These are phyloP conservation scores for Cryptocheilus praepositus DNA, from an alignment of 2,888 invertebrate genomes.

Conservation along the genomic window DNA sequence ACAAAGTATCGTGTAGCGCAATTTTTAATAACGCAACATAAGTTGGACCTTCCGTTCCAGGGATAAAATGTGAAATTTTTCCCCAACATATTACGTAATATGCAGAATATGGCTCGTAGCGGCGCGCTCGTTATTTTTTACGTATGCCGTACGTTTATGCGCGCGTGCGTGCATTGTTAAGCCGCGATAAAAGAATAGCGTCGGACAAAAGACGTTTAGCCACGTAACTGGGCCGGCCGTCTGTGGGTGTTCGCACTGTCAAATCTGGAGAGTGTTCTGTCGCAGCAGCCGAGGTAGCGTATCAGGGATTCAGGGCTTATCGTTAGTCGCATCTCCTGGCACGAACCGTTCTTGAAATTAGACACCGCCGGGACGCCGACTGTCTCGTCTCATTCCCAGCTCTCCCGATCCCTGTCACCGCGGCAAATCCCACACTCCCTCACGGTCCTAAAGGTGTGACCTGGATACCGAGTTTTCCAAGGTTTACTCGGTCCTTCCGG, in stretches of 20 bases:
- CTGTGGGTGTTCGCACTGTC: slow-evolving; percentile 17
- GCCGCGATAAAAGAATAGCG: no score
- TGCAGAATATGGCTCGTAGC: no score
- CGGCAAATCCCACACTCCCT: slow-evolving; percentile 28
- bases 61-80: no score
- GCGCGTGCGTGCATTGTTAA: no score
- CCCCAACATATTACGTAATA: no score
- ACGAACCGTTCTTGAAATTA: slow-evolving; percentile 44
- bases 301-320: slow-evolving; percentile 40
- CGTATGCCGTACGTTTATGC: no score
- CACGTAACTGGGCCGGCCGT: slow-evolving; percentile 6
- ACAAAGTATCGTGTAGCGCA: no score
- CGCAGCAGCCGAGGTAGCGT: slow-evolving; percentile 6
- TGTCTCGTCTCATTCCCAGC: slow-evolving; percentile 35
- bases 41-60: no score
- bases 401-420: slow-evolving; percentile 36
- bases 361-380: slow-evolving; percentile 31
- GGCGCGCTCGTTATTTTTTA: no score
- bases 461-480: slow-evolving; percentile 36
- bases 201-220: no score
- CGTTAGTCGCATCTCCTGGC: slow-evolving; percentile 37
- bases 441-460: slow-evolving; percentile 30
- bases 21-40: no score
- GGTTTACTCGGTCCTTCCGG: slow-evolving; percentile 16
- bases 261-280: slow-evolving; percentile 13